These are phyloP conservation scores for Eublepharis macularius DNA, from an alignment of 2,113 vertebrate genomes.

Conservation along the genomic window DNA sequence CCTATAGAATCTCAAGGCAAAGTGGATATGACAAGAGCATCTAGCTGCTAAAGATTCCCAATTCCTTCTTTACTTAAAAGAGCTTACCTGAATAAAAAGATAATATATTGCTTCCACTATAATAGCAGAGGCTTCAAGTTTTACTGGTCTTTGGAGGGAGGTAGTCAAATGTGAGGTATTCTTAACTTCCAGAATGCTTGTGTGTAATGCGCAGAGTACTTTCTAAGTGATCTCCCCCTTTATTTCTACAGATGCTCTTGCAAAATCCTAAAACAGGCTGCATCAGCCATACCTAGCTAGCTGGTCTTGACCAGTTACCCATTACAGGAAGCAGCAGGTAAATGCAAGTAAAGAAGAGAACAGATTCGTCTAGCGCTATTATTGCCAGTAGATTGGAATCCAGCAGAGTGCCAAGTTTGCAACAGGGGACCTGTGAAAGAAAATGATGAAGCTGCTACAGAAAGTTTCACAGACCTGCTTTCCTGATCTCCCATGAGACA, in stretches of 20 bases:
- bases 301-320: neutral
- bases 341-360: neutral
- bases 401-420: neutral
- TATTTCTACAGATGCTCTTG: no score
- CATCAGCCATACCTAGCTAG: neutral
- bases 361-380: constrained; percentile 8
- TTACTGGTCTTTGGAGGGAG: neutral
- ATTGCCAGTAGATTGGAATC: neutral
- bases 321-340: neutral
- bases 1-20: neutral
- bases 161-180: neutral
- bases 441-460: constrained; percentile 31
- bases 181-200: neutral
- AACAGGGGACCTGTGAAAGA: constrained; percentile 17
- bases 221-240: no score
- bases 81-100: neutral
- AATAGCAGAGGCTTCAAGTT: neutral
- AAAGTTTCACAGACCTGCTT: neutral
- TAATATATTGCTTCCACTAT: neutral
- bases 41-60: neutral
- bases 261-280: neutral
- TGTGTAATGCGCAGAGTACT: no score
- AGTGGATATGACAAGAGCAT: neutral
- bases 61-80: neutral
- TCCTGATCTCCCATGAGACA: constrained; percentile 18